These are phyloP conservation scores for Eupithecia vulgata DNA, from an alignment of 2,888 invertebrate genomes.

Conservation along the genomic window DNA sequence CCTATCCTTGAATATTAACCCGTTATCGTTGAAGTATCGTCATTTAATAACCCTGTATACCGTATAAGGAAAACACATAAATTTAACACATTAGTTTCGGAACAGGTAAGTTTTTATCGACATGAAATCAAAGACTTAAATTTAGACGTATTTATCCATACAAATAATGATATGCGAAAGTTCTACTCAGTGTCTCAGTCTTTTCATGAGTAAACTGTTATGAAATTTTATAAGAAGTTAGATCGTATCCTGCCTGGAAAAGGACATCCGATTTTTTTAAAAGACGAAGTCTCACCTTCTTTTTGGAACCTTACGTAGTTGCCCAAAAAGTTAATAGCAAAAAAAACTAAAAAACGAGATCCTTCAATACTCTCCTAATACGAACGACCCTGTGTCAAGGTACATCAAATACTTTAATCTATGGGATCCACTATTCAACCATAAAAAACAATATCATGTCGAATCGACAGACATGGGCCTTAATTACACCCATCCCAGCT, in stretches of 20 bases:
- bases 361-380: constrained; percentile 13
- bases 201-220: neutral
- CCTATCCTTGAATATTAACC: neutral
- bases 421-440: constrained; percentile 73
- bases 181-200: neutral
- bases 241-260: neutral
- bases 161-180: too few relatives aligned
- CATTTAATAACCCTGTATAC: neutral
- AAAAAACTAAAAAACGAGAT: neutral
- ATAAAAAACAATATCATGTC: constrained; percentile 81
- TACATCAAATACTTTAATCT: constrained; percentile 71
- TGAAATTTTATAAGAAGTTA: neutral
- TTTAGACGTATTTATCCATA: too few relatives aligned
- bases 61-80: neutral
- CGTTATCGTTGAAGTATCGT: neutral
- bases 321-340: neutral
- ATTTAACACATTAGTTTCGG: too few relatives aligned
- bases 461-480: constrained; percentile 70
- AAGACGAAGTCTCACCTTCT: neutral
- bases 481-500: constrained; percentile 67
- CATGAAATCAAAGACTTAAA: too few relatives aligned
- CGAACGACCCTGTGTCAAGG: constrained; percentile 48
- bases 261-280: neutral
- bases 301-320: neutral
- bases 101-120: too few relatives aligned